Conservation (phyloP, 2,113 vertebrate genomes). For the Chaetura pelagica region DNA sequence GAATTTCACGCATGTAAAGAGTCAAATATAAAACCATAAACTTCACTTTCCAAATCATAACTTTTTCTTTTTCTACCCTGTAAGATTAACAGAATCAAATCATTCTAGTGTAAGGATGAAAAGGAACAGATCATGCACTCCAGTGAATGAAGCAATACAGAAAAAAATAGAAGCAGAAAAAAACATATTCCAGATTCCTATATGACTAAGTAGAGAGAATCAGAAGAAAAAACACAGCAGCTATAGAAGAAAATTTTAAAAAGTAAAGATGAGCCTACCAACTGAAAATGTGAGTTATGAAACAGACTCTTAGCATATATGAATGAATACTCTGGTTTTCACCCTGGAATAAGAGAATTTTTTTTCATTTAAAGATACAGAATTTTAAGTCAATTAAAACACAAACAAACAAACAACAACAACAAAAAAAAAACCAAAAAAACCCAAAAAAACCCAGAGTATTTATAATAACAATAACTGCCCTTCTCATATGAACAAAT, state of each 20-base stretch:
- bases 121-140: not conserved
- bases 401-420: not conserved
- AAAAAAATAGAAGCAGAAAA: not conserved
- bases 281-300: conserved; percentile 27
- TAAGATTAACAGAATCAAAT: not conserved
- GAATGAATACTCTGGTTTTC: not conserved
- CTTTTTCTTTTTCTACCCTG: not conserved
- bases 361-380: not conserved
- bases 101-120: not conserved
- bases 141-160: not conserved
- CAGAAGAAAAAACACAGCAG: conserved; percentile 22
- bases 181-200: not conserved
- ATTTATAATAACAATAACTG: not conserved
- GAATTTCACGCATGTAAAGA: not conserved
- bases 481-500: not conserved
- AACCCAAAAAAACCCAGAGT: not conserved
- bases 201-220: not conserved
- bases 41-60: not conserved
- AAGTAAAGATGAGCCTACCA: not conserved
- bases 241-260: conserved; percentile 12
- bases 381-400: not conserved
- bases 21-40: not conserved
- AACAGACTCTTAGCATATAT: not conserved
- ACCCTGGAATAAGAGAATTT: not conserved
- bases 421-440: not conserved